phyloP scores from a whole-genome alignment of 2,888 invertebrate species.

The Schrankia costaestrigalis region DNA sequence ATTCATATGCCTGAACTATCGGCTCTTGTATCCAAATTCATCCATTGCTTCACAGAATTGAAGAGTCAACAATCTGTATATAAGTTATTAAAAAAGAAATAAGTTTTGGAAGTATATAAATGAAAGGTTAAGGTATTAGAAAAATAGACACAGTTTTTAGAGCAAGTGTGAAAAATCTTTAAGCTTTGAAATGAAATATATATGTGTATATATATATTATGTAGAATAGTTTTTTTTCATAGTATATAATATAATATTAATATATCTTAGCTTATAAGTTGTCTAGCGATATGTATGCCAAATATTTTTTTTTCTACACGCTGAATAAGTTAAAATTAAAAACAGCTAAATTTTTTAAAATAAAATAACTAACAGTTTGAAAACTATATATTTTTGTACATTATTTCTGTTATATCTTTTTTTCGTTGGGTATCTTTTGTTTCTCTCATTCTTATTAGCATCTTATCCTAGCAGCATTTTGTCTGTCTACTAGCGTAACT shows the following conservation, averaged over 20 bases:
- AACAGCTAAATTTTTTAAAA: conserved; percentile 52
- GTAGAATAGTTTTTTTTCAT: conserved; percentile 36
- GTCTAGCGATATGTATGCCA: conserved; percentile 79
- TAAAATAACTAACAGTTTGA: conserved; percentile 37
- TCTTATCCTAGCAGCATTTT: background rate
- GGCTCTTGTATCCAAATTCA: too few relatives aligned
- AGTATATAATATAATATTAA: conserved; percentile 49
- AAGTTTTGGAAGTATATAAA: conserved; percentile 2
- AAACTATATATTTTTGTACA: conserved; percentile 17
- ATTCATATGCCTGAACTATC: too few relatives aligned
- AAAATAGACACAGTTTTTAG: conserved; percentile 20
- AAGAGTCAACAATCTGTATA: too few relatives aligned
- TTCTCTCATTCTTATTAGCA: background rate
- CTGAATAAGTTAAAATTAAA: conserved; percentile 49
- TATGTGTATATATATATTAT: conserved; percentile 21
- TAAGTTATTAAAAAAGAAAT: too few relatives aligned
- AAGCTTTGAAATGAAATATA: conserved; percentile 41
- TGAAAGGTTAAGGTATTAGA: conserved; percentile 11
- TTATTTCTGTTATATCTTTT: conserved; percentile 15
- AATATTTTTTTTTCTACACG: conserved; percentile 68
- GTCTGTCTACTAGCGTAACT: too few relatives aligned
- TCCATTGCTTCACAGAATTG: too few relatives aligned
- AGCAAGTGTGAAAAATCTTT: conserved; percentile 35
- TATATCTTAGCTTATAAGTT: conserved; percentile 62
- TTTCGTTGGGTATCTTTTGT: background rate